Evolutionary conservation across 2,797 vertebrate species (phyloP).

Genomic region (Novumbra hubbsi): DNA sequence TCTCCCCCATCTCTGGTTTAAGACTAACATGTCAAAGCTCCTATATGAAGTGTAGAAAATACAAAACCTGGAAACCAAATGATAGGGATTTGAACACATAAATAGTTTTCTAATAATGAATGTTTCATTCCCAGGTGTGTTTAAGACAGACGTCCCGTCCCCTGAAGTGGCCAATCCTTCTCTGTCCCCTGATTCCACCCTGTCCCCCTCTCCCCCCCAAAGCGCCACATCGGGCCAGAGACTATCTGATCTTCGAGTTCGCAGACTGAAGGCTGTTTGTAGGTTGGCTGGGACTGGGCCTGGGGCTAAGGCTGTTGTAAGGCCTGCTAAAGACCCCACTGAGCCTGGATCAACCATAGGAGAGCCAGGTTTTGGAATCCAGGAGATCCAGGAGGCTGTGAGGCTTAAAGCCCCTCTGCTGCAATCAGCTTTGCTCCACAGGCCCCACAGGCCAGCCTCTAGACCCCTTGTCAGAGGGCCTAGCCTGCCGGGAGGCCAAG

Average conservation of each 20-base stretch:
- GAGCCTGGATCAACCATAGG: conserved; percentile 17
- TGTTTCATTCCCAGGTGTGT: conserved; percentile 38
- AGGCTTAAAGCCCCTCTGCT: conserved; percentile 14
- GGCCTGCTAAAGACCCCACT: conserved; percentile 26
- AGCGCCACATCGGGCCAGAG: conserved; percentile 29
- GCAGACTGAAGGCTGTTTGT: conserved; percentile 51
- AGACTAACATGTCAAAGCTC: not conserved
- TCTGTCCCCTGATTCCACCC: conserved; percentile 61
- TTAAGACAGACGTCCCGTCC: conserved; percentile 29
- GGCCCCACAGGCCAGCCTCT: conserved; percentile 45
- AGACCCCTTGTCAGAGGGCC: conserved; percentile 24
- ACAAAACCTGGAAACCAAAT: not conserved
- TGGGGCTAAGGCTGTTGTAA: conserved; percentile 23
- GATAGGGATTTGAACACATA: not conserved
- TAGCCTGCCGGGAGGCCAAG: conserved; percentile 28
- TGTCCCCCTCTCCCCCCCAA: conserved; percentile 67
- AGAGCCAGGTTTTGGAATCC: conserved; percentile 30
- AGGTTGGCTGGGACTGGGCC: conserved; percentile 1
- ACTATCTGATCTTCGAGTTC: conserved; percentile 50
- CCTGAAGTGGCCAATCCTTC: conserved; percentile 42
- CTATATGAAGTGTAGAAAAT: not conserved
- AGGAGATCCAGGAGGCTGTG: conserved; percentile 29
- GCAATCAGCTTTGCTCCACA: conserved; percentile 10
- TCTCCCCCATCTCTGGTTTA: not conserved
- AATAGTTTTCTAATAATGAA: not conserved